Evolutionary conservation across 2,113 vertebrate species (phyloP).

Genomic region (Ramphastos sulfuratus): DNA sequence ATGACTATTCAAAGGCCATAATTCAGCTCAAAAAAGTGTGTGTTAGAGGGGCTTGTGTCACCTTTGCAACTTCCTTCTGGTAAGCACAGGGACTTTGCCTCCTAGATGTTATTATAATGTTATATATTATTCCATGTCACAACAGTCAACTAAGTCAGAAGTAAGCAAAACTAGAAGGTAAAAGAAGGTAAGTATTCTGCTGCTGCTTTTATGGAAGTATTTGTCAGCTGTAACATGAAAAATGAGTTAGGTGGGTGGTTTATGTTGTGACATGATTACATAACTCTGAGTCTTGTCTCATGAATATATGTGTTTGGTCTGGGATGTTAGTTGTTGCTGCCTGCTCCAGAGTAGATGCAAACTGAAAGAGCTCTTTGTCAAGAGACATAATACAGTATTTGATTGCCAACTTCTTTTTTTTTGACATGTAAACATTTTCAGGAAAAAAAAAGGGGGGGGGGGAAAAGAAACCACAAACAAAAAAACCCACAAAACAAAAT

Average conservation of each 20-base stretch:
- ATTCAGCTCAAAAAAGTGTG: neutral
- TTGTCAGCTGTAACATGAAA: neutral
- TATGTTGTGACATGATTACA: neutral
- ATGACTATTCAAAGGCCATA: neutral
- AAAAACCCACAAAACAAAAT: neutral
- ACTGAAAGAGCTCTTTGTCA: slow-evolving; percentile 4
- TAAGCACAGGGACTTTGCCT: neutral
- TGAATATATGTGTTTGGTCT: neutral
- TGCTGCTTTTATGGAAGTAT: neutral
- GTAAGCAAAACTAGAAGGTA: neutral
- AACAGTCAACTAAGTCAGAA: neutral
- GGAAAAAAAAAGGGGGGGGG: neutral
- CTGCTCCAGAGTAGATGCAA: neutral
- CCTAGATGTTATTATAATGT: neutral
- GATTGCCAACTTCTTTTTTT: neutral
- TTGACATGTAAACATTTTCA: neutral
- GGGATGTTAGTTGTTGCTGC: neutral
- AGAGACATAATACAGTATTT: neutral
- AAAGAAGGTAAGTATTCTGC: neutral
- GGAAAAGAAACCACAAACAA: neutral
- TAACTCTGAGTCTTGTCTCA: neutral
- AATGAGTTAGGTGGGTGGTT: neutral
- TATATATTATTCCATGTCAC: neutral
- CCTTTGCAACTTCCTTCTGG: neutral
- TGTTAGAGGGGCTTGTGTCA: neutral